Base-by-base conservation (phyloP, 1,140 invertebrate genomes). In the Bombus pyrosoma region DNA sequence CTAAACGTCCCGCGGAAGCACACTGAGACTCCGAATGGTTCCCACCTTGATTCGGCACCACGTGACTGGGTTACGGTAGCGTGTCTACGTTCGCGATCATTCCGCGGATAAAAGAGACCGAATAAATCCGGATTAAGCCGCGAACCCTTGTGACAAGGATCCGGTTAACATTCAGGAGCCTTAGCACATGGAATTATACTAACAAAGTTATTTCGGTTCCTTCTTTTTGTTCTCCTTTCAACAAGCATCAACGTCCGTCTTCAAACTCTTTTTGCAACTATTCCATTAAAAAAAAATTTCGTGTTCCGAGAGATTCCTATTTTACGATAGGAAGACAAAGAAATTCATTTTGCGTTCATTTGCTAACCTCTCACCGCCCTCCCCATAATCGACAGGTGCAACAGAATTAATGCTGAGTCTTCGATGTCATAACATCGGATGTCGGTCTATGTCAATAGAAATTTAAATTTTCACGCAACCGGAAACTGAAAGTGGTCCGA, bases 71-170 rank as follows among this genome's bases (percentile, higher is more conserved):
- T 88, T 76, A 83, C 86, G 69, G 79, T 83, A 89, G 83, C 69
- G 75, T 82, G 76, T 77, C 77, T 83, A 81, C 69, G 68, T 84
- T 68, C 41, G 86, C 57, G 69, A 89, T 87, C 72, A 89, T 92
- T 87, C 82, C 88, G 78, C 84, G 91, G 72, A 71, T 82, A 87
- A 91, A 92, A 89, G 87, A 77, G 88, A 68, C 87, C 90, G 86
- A 91, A 89, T 90, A 91, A 90, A 92, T 93, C 88, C 87, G 89
- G 87, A 91, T 93, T 88, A 89, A 85, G 71, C 77, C 81, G 87
- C 86, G 69, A 47, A 22, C 43, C 80, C 84, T 88, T 43, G 78
- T 82, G 77, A 88, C 90, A 86, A 81, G 39, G 87, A 89, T 81
- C 81, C 22, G 22, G 10, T 28, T 9, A 39, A 3, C 22, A 47